These are phyloP conservation scores for Mormyrops attenuatus DNA, from an alignment of 2,797 vertebrate genomes.

Conservation along the genomic window DNA sequence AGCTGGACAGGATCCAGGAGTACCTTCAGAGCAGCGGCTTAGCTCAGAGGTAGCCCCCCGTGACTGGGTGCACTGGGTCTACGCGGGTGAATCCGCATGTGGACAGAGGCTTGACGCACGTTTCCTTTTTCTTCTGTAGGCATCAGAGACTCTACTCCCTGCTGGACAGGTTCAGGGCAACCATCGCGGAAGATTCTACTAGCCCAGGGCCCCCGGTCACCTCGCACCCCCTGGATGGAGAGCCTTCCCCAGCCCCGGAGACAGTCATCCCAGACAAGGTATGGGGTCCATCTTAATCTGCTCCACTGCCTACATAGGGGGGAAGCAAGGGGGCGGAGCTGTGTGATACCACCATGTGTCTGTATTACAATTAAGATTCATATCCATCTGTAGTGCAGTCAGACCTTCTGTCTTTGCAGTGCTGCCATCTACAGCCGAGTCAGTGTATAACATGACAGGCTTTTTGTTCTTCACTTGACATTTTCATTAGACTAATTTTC, in stretches of 20 bases:
- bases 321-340: neutral
- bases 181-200: slow-evolving; percentile 69
- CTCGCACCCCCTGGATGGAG: slow-evolving; percentile 86
- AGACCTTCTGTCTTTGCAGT: neutral
- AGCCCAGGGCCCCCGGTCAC: slow-evolving; percentile 77
- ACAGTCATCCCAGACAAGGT: slow-evolving; percentile 77
- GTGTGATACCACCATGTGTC: neutral
- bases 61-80: neutral
- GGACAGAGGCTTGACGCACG: neutral
- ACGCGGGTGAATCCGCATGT: neutral
- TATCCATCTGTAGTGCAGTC: neutral
- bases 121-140: slow-evolving; percentile 52
- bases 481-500: neutral
- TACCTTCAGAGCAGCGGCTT: slow-evolving; percentile 85
- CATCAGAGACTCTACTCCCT: slow-evolving; percentile 97
- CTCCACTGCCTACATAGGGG: neutral
- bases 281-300: neutral
- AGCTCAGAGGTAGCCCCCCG: slow-evolving; percentile 76
- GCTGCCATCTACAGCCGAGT: neutral
- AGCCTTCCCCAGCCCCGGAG: slow-evolving; percentile 74
- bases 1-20: slow-evolving; percentile 87
- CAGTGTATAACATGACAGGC: neutral
- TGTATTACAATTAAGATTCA: neutral
- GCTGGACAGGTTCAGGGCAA: slow-evolving; percentile 90
- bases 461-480: neutral